phyloP scores from a whole-genome alignment of 1,140 invertebrate genomes.

The Copidosoma floridanum region DNA sequence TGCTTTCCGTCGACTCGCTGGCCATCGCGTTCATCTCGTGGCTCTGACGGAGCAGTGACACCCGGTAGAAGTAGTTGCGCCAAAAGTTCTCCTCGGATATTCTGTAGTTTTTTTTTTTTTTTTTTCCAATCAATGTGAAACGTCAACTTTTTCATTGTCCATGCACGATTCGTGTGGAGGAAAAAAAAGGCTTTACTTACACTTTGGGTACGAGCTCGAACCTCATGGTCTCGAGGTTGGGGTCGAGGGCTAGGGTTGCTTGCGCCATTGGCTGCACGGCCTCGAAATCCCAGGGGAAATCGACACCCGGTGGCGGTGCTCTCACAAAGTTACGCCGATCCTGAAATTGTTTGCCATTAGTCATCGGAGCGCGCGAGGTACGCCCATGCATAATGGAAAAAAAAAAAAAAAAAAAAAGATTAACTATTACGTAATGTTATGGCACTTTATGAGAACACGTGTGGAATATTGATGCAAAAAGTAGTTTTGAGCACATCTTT shows the following conservation, averaged over 20 bases:
- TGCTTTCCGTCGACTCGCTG: slow-evolving; percentile 48
- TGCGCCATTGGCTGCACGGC: slow-evolving; percentile 86
- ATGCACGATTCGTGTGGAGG: too few relatives aligned
- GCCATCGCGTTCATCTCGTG: slow-evolving; percentile 78
- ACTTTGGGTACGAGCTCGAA: slow-evolving; percentile 98
- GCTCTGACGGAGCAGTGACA: slow-evolving; percentile 95
- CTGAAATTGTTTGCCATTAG: too few relatives aligned
- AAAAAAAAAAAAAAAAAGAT: too few relatives aligned
- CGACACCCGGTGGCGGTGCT: slow-evolving; percentile 90
- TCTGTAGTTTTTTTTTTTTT: too few relatives aligned
- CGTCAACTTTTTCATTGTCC: too few relatives aligned
- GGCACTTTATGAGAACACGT: too few relatives aligned
- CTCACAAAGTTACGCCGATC: slow-evolving; percentile 96
- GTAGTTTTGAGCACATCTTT: too few relatives aligned
- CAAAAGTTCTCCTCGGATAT: slow-evolving; percentile 98
- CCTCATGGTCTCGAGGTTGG: slow-evolving; percentile 95
- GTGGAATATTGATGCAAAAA: too few relatives aligned
- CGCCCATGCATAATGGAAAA: too few relatives aligned
- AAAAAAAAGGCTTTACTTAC: slow-evolving; percentile 68
- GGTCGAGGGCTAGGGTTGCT: slow-evolving; percentile 91
- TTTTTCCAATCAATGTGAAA: too few relatives aligned
- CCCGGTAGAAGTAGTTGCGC: slow-evolving; percentile 99
- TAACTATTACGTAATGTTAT: too few relatives aligned
- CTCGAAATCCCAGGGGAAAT: slow-evolving; percentile 95
- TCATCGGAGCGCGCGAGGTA: too few relatives aligned